These are phyloP conservation scores for Schizotus pectinicornis DNA, from an alignment of 2,888 invertebrate species.

Conservation along the genomic window DNA sequence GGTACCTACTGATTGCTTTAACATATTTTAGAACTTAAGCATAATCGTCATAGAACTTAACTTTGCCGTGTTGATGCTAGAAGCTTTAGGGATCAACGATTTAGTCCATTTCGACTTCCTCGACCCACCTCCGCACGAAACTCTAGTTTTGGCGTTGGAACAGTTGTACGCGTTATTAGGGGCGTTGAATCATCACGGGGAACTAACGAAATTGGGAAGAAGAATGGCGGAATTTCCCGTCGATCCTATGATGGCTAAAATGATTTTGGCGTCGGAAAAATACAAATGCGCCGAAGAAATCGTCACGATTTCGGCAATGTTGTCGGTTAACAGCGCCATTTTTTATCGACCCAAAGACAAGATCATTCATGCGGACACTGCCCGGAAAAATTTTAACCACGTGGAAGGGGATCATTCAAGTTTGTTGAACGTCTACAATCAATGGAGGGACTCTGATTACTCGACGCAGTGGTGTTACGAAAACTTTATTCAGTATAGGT, in stretches of 20 bases:
- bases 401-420: conserved; percentile 95
- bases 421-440: conserved; percentile 94
- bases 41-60: too few species aligned
- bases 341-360: conserved; percentile 99
- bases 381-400: conserved; percentile 92
- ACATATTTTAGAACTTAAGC: too few species aligned
- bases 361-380: conserved; percentile 96
- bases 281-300: conserved; percentile 98
- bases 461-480: conserved; percentile 99
- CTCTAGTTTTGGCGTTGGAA: conserved; percentile 83
- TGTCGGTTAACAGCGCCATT: conserved; percentile 91
- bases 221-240: conserved; percentile 99
- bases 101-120: conserved; percentile 97
- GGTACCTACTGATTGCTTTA: too few species aligned
- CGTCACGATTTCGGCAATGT: conserved; percentile 95
- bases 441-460: conserved; percentile 94
- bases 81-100: conserved; percentile 97
- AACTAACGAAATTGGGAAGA: conserved; percentile 94
- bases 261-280: conserved; percentile 96
- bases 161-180: conserved; percentile 93
- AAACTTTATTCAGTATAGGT: conserved; percentile 95
- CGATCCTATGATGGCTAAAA: conserved; percentile 99
- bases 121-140: conserved; percentile 96
- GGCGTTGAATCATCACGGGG: conserved; percentile 96
- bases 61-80: conserved; percentile 88